Evolutionary conservation across 2,888 invertebrate genomes (phyloP).

Genomic region (Steinernema scapterisci): DNA sequence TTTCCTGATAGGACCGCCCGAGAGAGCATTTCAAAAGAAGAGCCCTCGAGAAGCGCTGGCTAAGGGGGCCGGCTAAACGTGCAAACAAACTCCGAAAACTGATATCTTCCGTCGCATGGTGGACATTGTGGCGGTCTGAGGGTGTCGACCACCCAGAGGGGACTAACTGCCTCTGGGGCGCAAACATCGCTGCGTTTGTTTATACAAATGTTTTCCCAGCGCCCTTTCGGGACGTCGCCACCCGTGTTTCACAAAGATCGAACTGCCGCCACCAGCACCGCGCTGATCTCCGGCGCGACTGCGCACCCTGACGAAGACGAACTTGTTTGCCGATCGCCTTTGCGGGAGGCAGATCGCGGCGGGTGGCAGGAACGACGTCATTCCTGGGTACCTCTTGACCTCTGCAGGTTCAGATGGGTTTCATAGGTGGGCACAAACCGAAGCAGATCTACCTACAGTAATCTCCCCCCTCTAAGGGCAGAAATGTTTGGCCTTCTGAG

Average conservation of each 20-base stretch:
- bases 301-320: background rate
- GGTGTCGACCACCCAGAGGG: constrained; percentile 12
- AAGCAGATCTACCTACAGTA: too few relatives aligned
- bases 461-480: too few relatives aligned
- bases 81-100: constrained; percentile 8
- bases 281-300: background rate
- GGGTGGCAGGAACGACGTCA: constrained; percentile 5
- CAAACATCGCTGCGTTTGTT: background rate
- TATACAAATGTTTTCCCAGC: constrained; percentile 13
- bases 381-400: too few relatives aligned
- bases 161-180: constrained; percentile 1
- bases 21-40: background rate
- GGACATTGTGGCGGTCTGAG: background rate
- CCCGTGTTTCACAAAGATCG: constrained; percentile 18
- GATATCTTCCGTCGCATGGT: background rate
- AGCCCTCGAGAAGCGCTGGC: background rate
- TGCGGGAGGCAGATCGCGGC: constrained; percentile 6
- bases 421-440: too few relatives aligned
- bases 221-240: constrained; percentile 15
- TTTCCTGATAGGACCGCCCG: constrained; percentile 5
- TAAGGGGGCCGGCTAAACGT: background rate
- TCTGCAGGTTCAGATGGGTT: too few relatives aligned
- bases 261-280: too few relatives aligned
- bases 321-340: constrained; percentile 17
- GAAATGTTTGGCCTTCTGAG: too few relatives aligned